Conservation (phyloP, 1,140 invertebrate species). For the Drosophila kepulauana region DNA sequence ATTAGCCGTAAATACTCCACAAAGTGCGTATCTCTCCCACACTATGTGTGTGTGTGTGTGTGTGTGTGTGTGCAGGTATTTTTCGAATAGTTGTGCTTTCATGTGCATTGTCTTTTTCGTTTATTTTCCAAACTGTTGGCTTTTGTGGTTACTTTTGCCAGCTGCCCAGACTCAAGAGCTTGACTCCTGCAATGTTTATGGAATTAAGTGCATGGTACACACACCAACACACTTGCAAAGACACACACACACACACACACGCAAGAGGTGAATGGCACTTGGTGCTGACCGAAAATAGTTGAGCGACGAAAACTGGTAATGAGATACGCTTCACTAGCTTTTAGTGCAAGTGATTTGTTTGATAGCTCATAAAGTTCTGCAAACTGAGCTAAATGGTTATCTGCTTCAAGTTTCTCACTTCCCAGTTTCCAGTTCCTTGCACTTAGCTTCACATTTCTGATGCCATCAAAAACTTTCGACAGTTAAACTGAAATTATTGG, state of each 20-base stretch:
- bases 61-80: slow-evolving; percentile 43
- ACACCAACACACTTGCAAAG: slow-evolving; percentile 2
- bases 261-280: slow-evolving; percentile 51
- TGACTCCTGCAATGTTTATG: slow-evolving; percentile 41
- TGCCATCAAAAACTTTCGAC: slow-evolving; percentile 15
- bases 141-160: slow-evolving; percentile 47
- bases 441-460: slow-evolving; percentile 5
- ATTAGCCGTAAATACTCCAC: slow-evolving; percentile 64
- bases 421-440: neutral
- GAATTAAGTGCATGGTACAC: slow-evolving; percentile 48
- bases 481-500: slow-evolving; percentile 4
- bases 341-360: slow-evolving; percentile 55
- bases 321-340: slow-evolving; percentile 48
- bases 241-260: neutral
- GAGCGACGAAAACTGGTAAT: slow-evolving; percentile 38
- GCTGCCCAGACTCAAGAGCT: slow-evolving; percentile 29
- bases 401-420: neutral
- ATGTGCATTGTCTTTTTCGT: slow-evolving; percentile 66
- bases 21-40: slow-evolving; percentile 40
- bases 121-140: slow-evolving; percentile 73
- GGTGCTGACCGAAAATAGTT: slow-evolving; percentile 39
- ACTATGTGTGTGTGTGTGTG: slow-evolving; percentile 4
- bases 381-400: slow-evolving; percentile 21
- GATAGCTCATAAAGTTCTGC: slow-evolving; percentile 36
- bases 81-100: slow-evolving; percentile 31